Percentiles rank a stretch among this genome's conserved stretches.
Conservation (phyloP, 2,888 invertebrate genomes). For the Spilosoma lubricipeda region DNA sequence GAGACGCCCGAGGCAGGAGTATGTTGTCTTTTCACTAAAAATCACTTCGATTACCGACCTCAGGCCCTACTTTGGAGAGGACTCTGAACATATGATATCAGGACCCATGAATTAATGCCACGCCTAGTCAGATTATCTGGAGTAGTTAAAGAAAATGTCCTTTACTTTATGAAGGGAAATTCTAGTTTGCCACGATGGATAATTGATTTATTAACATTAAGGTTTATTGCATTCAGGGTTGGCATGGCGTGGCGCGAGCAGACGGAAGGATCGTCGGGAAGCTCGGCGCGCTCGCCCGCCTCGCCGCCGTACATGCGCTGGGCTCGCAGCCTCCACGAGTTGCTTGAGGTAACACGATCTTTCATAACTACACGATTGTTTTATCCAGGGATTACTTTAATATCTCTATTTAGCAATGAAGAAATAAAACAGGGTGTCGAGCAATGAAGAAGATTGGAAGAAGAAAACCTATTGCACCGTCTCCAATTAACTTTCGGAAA, state of each 20-base stretch:
- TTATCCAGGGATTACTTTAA: not conserved
- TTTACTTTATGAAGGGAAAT: too few relatives aligned
- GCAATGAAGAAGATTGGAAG: not conserved
- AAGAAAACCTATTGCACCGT: not conserved
- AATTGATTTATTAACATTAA: too few relatives aligned
- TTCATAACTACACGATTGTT: not conserved
- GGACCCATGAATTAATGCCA: too few relatives aligned
- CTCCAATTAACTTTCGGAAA: not conserved
- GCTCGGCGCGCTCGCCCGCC: conserved; percentile 82
- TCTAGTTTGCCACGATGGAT: too few relatives aligned
- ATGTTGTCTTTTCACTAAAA: too few relatives aligned
- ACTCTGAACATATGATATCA: too few relatives aligned
- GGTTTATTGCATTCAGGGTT: conserved; percentile 51
- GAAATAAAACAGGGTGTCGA: not conserved
- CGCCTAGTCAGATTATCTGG: too few relatives aligned
- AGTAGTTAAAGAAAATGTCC: too few relatives aligned
- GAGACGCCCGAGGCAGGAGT: too few relatives aligned
- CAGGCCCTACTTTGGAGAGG: too few relatives aligned
- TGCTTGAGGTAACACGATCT: conserved; percentile 88
- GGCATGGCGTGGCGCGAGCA: conserved; percentile 81
- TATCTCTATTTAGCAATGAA: not conserved
- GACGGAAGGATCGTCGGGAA: conserved; percentile 83
- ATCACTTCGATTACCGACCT: too few relatives aligned
- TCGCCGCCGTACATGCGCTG: conserved; percentile 93
- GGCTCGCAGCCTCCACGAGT: conserved; percentile 93